Percentiles rank a stretch among this genome's conserved stretches.
Evolutionary conservation across 2,888 invertebrate genomes (phyloP).

Genomic region (Hypselothyrea guttata): DNA sequence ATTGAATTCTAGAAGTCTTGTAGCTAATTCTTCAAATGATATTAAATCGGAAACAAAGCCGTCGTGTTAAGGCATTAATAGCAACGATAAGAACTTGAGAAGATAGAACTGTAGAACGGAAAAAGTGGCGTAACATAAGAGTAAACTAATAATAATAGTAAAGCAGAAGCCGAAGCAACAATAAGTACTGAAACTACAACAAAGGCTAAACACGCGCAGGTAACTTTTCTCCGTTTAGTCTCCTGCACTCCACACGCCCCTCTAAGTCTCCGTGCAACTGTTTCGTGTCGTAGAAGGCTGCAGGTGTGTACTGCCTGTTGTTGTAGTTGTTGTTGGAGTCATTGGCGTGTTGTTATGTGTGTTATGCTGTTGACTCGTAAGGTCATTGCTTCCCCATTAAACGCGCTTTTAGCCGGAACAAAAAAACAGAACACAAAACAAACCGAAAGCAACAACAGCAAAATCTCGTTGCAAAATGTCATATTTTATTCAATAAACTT

Average conservation of each 20-base stretch:
- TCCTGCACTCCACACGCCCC: neutral
- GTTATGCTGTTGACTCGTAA: conserved; percentile 65
- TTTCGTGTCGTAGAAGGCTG: conserved; percentile 6
- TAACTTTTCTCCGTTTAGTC: conserved; percentile 7
- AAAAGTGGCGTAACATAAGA: conserved; percentile 4
- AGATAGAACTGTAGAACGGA: conserved; percentile 9
- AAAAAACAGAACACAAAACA: conserved; percentile 46
- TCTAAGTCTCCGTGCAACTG: conserved; percentile 44
- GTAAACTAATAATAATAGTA: conserved; percentile 19
- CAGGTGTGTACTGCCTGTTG: conserved; percentile 12
- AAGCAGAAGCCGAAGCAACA: conserved; percentile 18
- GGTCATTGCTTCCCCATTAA: conserved; percentile 73
- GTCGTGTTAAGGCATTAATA: neutral
- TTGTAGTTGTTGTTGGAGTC: conserved; percentile 16
- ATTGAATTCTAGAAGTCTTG: no score
- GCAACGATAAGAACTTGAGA: conserved; percentile 6
- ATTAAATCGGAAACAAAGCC: conserved; percentile 11
- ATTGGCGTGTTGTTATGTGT: conserved; percentile 37
- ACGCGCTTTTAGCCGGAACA: conserved; percentile 55
- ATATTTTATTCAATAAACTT: conserved; percentile 33
- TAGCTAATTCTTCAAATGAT: no score
- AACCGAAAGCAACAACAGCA: conserved; percentile 8
- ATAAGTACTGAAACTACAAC: neutral
- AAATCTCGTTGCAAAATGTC: conserved; percentile 23
- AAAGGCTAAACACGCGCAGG: conserved; percentile 14